phyloP scores from a whole-genome alignment of 2,113 vertebrate genomes.

The Rattus norvegicus region DNA sequence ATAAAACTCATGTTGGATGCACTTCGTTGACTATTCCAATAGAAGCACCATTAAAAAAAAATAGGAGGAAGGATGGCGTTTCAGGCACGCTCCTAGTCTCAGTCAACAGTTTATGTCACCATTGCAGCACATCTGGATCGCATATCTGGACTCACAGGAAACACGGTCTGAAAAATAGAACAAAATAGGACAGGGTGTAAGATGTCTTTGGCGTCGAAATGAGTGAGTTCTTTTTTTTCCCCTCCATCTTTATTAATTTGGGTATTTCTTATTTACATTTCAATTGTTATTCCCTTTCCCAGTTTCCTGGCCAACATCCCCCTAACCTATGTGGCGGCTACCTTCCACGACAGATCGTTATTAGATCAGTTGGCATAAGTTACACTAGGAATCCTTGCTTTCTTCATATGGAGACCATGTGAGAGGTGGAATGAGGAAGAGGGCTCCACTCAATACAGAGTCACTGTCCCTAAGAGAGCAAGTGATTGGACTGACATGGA shows the following conservation, averaged over 20 bases:
- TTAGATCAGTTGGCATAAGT: not conserved
- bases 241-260: too few relatives aligned
- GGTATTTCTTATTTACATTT: too few relatives aligned
- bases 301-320: too few relatives aligned
- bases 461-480: not conserved
- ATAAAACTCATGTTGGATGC: conserved; percentile 87
- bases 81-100: conserved; percentile 79
- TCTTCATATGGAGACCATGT: not conserved
- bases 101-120: conserved; percentile 88
- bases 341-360: not conserved
- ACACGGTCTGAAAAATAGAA: conserved; percentile 79
- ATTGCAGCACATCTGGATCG: conserved; percentile 85
- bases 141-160: conserved; percentile 79
- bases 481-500: not conserved
- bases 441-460: not conserved
- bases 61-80: conserved; percentile 62
- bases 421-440: not conserved
- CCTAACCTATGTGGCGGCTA: not conserved
- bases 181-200: not conserved
- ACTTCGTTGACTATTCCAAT: conserved; percentile 71
- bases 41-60: conserved; percentile 77
- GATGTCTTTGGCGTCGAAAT: not conserved
- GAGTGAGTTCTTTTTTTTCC: not conserved
- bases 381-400: not conserved
- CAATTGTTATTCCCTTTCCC: too few relatives aligned